phyloP scores from a whole-genome alignment of 1,140 invertebrate species.

The Drosophila carrolli region DNA sequence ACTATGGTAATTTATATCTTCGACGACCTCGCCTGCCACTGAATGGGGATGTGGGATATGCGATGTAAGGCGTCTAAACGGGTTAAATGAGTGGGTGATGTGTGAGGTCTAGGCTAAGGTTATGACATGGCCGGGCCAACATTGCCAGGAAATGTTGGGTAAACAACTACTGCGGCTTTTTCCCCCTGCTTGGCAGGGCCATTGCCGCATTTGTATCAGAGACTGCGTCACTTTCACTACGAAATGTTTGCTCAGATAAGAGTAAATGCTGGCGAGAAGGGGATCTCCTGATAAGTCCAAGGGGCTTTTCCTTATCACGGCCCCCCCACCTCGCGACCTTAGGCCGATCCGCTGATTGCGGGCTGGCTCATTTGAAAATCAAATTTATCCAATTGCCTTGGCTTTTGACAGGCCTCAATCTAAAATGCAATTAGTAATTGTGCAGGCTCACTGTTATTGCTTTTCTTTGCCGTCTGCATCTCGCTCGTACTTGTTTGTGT shows the following conservation, averaged over 20 bases:
- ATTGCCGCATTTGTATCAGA: conserved; percentile 74
- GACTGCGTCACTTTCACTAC: conserved; percentile 63
- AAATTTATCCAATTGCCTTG: conserved; percentile 69
- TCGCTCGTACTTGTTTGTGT: conserved; percentile 6
- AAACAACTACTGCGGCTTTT: conserved; percentile 33
- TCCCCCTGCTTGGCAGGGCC: conserved; percentile 3
- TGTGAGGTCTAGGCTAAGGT: conserved; percentile 76
- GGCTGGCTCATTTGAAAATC: conserved; percentile 53
- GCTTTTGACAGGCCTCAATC: conserved; percentile 44
- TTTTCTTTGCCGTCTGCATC: conserved; percentile 6
- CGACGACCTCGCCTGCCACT: conserved; percentile 51
- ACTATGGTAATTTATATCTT: conserved; percentile 74
- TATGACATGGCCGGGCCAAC: conserved; percentile 64
- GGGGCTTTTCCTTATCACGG: conserved; percentile 42
- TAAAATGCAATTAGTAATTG: conserved; percentile 74
- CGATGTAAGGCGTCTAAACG: too few species aligned
- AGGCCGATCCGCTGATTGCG: conserved; percentile 13
- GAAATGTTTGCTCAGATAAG: conserved; percentile 61
- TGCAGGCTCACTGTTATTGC: conserved; percentile 11
- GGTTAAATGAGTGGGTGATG: conserved; percentile 5
- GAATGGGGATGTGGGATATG: conserved; percentile 1
- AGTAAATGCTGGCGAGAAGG: conserved; percentile 55
- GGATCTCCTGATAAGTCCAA: conserved; percentile 21
- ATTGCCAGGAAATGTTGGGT: conserved; percentile 55
- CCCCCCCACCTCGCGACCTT: not conserved